Evolutionary conservation across 2,113 vertebrate species (phyloP), one percentile per base, ranked within the genome.

Genomic region (Notothenia coriiceps): DNA sequence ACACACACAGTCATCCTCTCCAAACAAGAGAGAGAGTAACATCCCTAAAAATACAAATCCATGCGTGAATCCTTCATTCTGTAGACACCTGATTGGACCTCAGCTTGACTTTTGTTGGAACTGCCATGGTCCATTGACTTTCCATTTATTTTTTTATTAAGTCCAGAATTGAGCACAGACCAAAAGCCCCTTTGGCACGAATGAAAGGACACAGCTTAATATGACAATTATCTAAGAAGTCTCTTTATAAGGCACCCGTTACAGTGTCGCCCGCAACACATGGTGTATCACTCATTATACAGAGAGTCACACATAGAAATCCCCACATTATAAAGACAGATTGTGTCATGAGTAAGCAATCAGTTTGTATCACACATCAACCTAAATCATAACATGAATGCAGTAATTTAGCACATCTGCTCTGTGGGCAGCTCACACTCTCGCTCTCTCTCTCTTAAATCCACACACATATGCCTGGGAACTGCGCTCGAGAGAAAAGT

Each of bases 341-440:
- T 43, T 66, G 72, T 78, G 71, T 59, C 33, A 57, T 12, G 0
- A 68, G 25, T 47, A 51, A 57, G 70, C 44, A 3, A 62, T 70
- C 47, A 25, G 72, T 44, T 60, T 86, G 78, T 59, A 35, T 77
- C 44, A 69, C 73, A 88, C 72, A 66, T 71, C 66, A 72, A 70
- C 65, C 77, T 76, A 63, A 82, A 83, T 85, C 55, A 25, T 84
- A 78, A 85, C 44, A 74, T 50, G 33, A 70, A 74, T 75, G 18
- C 47, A 74, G 61, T 79, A 65, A 76, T 67, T 86, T 84, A 71
- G 65, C 84, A 83, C 88, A 84, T 87, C 70, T 56, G 73, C 75
- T 80, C 67, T 67, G 83, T 88, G 83, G 82, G 83, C 55, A 74
- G 68, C 76, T 67, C 47, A 9, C 69, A 59, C 67, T 46, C 73